Evolutionary conservation across 2,888 invertebrate species (phyloP).

Genomic region (Phlogophora meticulosa): DNA sequence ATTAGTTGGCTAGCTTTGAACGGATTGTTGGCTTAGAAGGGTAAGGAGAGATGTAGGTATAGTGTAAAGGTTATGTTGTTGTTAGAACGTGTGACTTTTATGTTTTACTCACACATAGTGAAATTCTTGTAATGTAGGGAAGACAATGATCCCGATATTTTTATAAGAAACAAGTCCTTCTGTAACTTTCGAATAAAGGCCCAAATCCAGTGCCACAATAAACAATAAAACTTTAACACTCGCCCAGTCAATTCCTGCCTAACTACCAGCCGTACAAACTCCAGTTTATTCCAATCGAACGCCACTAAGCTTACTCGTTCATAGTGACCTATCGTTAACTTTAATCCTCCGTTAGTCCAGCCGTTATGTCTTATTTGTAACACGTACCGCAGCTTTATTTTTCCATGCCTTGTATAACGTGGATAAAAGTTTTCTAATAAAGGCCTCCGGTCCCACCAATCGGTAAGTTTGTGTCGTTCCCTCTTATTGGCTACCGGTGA

Average conservation of each 20-base stretch:
- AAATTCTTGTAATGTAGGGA: too few species aligned
- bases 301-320: constrained; percentile 47
- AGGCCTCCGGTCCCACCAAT: constrained; percentile 78
- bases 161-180: too few species aligned
- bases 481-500: constrained; percentile 89
- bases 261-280: constrained; percentile 49
- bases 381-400: constrained; percentile 88
- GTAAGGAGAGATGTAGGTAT: constrained; percentile 14
- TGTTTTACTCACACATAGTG: neutral
- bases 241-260: constrained; percentile 47
- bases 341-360: constrained; percentile 69
- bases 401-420: constrained; percentile 78
- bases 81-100: neutral
- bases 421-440: constrained; percentile 90
- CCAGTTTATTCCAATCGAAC: constrained; percentile 63
- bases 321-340: constrained; percentile 63
- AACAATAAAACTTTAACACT: constrained; percentile 50
- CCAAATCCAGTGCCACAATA: constrained; percentile 30
- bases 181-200: neutral
- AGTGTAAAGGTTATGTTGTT: neutral
- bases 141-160: too few species aligned
- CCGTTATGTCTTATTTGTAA: constrained; percentile 88
- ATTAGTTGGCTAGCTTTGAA: constrained; percentile 44
- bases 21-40: constrained; percentile 36
- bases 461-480: constrained; percentile 82